These are phyloP conservation scores for Mycalesis mineus DNA, from an alignment of 2,888 invertebrate genomes.

Conservation along the genomic window DNA sequence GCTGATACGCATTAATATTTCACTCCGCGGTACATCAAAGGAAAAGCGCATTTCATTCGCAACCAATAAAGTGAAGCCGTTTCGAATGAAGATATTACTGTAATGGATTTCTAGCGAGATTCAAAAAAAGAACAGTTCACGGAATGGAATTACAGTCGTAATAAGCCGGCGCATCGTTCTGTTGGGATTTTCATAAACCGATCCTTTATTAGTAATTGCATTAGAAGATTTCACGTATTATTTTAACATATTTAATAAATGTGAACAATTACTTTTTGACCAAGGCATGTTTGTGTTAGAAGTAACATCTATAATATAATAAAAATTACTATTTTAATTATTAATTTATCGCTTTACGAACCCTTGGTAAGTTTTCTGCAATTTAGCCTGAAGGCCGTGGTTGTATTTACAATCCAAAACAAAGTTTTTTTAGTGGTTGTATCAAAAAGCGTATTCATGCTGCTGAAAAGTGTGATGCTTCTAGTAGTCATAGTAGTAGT, in stretches of 20 bases:
- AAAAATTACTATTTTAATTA: too few relatives aligned
- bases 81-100: constrained; percentile 53
- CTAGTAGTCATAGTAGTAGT: too few relatives aligned
- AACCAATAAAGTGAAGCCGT: constrained; percentile 49
- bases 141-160: constrained; percentile 29
- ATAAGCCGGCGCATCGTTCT: constrained; percentile 15
- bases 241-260: not conserved
- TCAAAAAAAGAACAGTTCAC: constrained; percentile 34
- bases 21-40: constrained; percentile 37
- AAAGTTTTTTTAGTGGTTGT: too few relatives aligned
- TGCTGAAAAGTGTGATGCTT: too few relatives aligned
- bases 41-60: constrained; percentile 54
- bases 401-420: too few relatives aligned
- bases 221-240: too few relatives aligned
- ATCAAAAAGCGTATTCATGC: too few relatives aligned
- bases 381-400: too few relatives aligned
- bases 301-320: too few relatives aligned
- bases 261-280: not conserved
- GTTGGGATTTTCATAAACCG: not conserved
- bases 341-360: too few relatives aligned
- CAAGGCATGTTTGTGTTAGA: too few relatives aligned
- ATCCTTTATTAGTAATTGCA: not conserved
- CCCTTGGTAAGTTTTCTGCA: too few relatives aligned
- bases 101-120: constrained; percentile 46
- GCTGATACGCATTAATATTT: constrained; percentile 17